Conservation (phyloP, 2,113 vertebrate species). For the Leptodactylus fuscus region DNA sequence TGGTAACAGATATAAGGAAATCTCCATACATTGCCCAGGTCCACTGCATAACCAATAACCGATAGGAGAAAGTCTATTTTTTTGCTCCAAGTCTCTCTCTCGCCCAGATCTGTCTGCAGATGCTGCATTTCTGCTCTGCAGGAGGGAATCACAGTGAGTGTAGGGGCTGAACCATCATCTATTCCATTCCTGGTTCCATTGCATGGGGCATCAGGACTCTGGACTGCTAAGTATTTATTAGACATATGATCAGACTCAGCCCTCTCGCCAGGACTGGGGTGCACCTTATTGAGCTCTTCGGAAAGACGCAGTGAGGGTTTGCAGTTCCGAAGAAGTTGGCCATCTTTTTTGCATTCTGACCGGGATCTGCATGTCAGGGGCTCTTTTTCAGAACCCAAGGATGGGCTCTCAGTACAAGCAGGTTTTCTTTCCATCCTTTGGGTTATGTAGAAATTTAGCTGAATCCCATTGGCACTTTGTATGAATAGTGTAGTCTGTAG, state of each 20-base stretch:
- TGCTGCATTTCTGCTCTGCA: slow-evolving; percentile 69
- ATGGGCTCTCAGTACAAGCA: slow-evolving; percentile 73
- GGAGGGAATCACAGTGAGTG: slow-evolving; percentile 82
- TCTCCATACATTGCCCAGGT: slow-evolving; percentile 97
- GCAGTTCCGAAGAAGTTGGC: slow-evolving; percentile 72
- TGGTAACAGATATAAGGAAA: slow-evolving; percentile 98
- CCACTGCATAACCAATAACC: slow-evolving; percentile 95
- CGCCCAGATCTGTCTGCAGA: slow-evolving; percentile 65
- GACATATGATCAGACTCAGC: slow-evolving; percentile 78
- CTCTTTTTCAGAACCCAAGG: slow-evolving; percentile 70
- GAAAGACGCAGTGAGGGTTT: slow-evolving; percentile 62
- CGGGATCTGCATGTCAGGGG: slow-evolving; percentile 68
- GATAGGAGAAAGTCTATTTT: slow-evolving; percentile 98
- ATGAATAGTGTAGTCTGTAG: not conserved
- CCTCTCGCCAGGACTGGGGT: slow-evolving; percentile 69
- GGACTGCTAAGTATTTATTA: slow-evolving; percentile 84
- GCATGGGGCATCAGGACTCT: slow-evolving; percentile 71
- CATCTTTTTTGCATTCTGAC: slow-evolving; percentile 79
- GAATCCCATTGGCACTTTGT: slow-evolving; percentile 63
- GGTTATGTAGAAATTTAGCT: slow-evolving; percentile 43
- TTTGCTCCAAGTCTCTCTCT: slow-evolving; percentile 94
- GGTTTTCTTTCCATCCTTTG: slow-evolving; percentile 85
- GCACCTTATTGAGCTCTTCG: slow-evolving; percentile 65
- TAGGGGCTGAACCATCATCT: slow-evolving; percentile 76
- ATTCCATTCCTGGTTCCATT: slow-evolving; percentile 66